Percentiles rank a stretch among this genome's conserved stretches.
These are phyloP conservation scores for Philonicus albiceps DNA, from an alignment of 2,888 invertebrate genomes.

Conservation along the genomic window DNA sequence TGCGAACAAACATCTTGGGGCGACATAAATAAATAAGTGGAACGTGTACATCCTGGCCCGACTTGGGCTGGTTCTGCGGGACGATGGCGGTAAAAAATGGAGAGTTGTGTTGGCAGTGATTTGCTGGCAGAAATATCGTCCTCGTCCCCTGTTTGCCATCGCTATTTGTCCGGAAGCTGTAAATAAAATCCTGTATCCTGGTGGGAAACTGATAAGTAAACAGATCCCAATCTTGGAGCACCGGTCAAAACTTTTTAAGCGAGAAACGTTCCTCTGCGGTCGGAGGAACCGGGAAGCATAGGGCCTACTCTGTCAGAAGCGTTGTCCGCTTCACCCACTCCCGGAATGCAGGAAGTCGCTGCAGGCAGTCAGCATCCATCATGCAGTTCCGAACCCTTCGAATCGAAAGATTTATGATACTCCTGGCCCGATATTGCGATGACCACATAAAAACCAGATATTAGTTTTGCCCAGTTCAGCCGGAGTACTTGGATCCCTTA, in stretches of 20 bases:
- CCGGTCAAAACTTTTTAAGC: neutral
- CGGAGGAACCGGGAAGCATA: neutral
- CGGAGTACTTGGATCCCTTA: neutral
- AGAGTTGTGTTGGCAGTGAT: slow-evolving; percentile 31
- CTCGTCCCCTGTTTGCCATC: slow-evolving; percentile 8
- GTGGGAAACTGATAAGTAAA: slow-evolving; percentile 27
- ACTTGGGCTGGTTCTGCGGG: neutral
- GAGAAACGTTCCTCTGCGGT: neutral
- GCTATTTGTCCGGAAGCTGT: slow-evolving; percentile 38
- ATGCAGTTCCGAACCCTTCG: neutral
- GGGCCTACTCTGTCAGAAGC: neutral
- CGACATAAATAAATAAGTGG: slow-evolving; percentile 29
- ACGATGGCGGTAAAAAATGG: neutral
- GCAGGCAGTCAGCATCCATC: neutral
- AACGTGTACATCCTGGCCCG: neutral
- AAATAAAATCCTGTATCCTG: slow-evolving; percentile 37
- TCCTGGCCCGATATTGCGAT: neutral
- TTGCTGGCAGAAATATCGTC: slow-evolving; percentile 33
- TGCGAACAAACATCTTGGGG: slow-evolving; percentile 21
- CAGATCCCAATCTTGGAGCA: slow-evolving; percentile 22
- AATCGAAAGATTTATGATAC: neutral
- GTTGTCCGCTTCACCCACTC: neutral
- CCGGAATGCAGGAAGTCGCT: neutral
- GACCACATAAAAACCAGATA: neutral
- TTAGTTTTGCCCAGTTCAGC: neutral